Base-by-base conservation (phyloP, 2,797 vertebrate genomes). In the Micromesistius poutassou region DNA sequence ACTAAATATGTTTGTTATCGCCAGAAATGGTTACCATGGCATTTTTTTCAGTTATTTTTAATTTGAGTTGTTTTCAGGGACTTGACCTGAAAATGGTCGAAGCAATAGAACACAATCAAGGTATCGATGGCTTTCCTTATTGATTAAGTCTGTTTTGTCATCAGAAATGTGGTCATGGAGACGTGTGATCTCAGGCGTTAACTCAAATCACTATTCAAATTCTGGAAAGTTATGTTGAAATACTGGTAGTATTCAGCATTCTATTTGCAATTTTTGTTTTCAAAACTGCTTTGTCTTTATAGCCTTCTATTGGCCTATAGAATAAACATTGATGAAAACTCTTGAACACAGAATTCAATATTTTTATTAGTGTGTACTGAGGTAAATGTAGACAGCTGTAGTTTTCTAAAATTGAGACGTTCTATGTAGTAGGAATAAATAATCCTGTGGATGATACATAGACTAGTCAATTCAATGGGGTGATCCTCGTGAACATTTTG, bases 181-280 rank as follows among this genome's bases (percentile, higher is more conserved):
- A 76, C 70, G 30, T 72, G 40, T 72, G 38, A 85, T 79, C 88
- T 89, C 84, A 88, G 88, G 87, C 87, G 28, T 83, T 86, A 77
- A 70, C 74, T 71, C 80, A 62, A 50, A 46, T 72, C 76, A 72
- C 68, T 68, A 31, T 30, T 72, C 19, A 42, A 72, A 70, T 71
- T 12, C 68, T 31, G 68, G 30, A 62, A 62, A 25, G 50, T 25
- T 25, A 19, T 62, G 55, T 62, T 62, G 19, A 62, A 62, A 25
- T 25, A 62, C 55, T 25, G 55, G 55, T 62, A 3, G 7, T 62
- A 14, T 8, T 22, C 50, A 25, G 50, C 50, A n/a, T 62, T 62
- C 55, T 8, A 1, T 7, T 22, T 4, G 19, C 55, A 62, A 25
- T 8, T 25, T 8, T 25, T 25, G 1, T 62, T 25, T n/a, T 25